These are phyloP conservation scores for Rhombomys opimus DNA, from an alignment of 2,113 vertebrate species.

Conservation along the genomic window DNA sequence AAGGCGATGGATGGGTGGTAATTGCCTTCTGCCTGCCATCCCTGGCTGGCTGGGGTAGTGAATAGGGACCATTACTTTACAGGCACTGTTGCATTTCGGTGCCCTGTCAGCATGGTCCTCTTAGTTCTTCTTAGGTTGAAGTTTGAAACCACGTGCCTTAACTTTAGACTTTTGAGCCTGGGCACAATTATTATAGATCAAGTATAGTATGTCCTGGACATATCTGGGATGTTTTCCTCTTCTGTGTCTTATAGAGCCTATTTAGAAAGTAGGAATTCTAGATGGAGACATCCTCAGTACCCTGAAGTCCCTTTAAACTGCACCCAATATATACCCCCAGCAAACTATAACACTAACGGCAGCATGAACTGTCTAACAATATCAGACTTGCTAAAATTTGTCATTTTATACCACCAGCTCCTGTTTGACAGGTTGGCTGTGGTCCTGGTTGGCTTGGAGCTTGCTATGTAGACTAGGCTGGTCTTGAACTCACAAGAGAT, in stretches of 20 bases:
- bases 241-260: not conserved
- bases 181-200: not conserved
- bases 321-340: not conserved
- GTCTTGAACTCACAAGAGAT: not conserved
- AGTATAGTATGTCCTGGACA: not conserved
- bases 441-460: not conserved
- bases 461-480: not conserved
- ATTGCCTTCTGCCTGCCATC: not conserved
- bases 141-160: not conserved
- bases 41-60: not conserved
- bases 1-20: not conserved
- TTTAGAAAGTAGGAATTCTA: not conserved
- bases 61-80: not conserved
- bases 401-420: not conserved
- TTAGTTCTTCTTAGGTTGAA: not conserved
- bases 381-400: not conserved
- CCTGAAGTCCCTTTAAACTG: not conserved
- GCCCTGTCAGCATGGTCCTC: not conserved
- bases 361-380: not conserved
- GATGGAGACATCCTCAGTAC: not conserved
- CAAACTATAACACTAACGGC: not conserved
- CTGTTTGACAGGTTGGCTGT: not conserved
- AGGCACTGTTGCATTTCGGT: not conserved
- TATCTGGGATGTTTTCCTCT: not conserved
- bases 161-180: constrained; percentile 3